A percentile compares a stretch with the other conserved stretches of the same genome.
Evolutionary conservation across 2,888 invertebrate genomes (phyloP).

Genomic region (Carcina quercana): DNA sequence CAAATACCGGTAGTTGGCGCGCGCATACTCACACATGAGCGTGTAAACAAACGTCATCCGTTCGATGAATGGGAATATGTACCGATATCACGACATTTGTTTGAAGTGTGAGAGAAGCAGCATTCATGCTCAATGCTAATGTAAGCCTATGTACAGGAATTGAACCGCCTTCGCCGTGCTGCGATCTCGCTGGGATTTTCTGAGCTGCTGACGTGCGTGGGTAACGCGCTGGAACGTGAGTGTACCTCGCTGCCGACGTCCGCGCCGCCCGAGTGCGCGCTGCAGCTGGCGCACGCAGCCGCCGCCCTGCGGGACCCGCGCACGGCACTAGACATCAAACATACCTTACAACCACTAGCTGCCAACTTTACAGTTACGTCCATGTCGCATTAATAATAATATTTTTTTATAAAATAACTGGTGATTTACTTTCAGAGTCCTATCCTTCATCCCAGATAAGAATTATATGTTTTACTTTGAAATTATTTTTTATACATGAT

Average conservation of each 20-base stretch:
- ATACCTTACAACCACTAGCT: slow-evolving; percentile 50
- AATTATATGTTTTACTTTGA: no score
- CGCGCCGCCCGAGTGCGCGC: slow-evolving; percentile 89
- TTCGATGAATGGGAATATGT: no score
- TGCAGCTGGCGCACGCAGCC: slow-evolving; percentile 93
- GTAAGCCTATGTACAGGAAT: slow-evolving; percentile 83
- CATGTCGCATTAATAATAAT: slow-evolving; percentile 26
- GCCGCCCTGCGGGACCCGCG: slow-evolving; percentile 84
- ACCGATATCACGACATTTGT: no score
- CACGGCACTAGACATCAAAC: slow-evolving; percentile 62
- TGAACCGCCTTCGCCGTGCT: slow-evolving; percentile 91
- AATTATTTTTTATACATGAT: no score
- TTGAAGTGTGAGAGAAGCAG: no score
- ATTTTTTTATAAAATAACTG: no score
- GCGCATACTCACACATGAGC: no score
- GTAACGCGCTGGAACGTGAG: slow-evolving; percentile 91
- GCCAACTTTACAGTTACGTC: slow-evolving; percentile 38
- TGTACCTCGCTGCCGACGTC: slow-evolving; percentile 84
- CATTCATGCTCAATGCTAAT: no score
- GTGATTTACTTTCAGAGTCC: no score
- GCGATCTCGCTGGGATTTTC: slow-evolving; percentile 94
- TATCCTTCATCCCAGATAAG: no score
- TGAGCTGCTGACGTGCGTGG: slow-evolving; percentile 89
- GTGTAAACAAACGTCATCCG: no score
- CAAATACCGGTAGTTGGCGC: no score